A percentile compares a stretch with the other conserved stretches of the same genome.
Conservation (phyloP, 35 echinoderm and acorn worm genomes). For the Eucidaris tribuloides region DNA sequence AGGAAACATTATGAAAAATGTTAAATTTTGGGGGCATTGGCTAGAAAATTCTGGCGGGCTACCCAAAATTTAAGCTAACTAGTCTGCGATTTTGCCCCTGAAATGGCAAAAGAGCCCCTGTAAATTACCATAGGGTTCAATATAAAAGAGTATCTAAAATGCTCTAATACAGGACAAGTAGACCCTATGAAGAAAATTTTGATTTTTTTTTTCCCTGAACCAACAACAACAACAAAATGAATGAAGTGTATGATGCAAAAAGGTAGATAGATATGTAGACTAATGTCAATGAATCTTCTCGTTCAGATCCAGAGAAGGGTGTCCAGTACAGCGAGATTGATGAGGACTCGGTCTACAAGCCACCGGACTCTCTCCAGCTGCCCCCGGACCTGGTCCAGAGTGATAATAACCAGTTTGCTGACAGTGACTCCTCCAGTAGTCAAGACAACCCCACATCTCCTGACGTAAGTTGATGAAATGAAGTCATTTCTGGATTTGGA, state of each 20-base stretch:
- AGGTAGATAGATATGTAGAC: not conserved
- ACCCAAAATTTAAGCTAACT: not conserved
- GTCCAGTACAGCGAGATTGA: constrained; percentile 69
- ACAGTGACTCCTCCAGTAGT: constrained; percentile 95
- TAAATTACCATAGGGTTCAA: too few species aligned
- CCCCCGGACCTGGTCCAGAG: constrained; percentile 73
- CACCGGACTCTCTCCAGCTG: constrained; percentile 87
- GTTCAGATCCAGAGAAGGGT: constrained; percentile 10
- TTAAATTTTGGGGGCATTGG: too few species aligned
- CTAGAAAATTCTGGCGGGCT: too few species aligned
- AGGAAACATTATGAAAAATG: too few species aligned
- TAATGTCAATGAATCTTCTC: not conserved
- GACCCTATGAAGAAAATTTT: too few species aligned
- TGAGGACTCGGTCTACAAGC: constrained; percentile 66
- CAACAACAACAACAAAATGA: not conserved
- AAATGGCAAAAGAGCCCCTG: too few species aligned
- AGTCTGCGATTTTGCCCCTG: too few species aligned
- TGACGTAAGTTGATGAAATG: constrained; percentile 81
- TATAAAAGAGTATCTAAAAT: too few species aligned
- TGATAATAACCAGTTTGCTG: constrained; percentile 81
- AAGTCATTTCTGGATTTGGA: too few species aligned
- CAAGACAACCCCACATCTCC: constrained; percentile 75
- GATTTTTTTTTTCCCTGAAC: too few species aligned
- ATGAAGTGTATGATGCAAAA: not conserved
- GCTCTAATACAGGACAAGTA: not conserved